Conservation (phyloP, 2,113 vertebrate species). For the Erythrocebus patas region DNA sequence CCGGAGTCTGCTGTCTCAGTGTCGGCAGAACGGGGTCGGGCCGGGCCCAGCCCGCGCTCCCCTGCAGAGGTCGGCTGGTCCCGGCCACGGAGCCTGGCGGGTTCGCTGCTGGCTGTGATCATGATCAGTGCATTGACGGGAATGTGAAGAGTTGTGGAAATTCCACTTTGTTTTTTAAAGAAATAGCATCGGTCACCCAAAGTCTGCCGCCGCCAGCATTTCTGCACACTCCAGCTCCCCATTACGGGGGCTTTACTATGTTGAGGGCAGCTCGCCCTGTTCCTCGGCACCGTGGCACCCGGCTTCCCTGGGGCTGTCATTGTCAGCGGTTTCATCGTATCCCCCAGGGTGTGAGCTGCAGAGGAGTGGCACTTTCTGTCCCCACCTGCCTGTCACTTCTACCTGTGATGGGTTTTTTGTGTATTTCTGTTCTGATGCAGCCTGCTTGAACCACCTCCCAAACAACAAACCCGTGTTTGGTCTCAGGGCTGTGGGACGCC, state of each 20-base stretch:
- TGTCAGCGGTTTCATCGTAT: not conserved
- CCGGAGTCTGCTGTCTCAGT: not conserved
- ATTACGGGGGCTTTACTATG: not conserved
- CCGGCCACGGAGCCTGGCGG: fast-evolving
- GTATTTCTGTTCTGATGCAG: not conserved
- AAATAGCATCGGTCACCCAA: not conserved
- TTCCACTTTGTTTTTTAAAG: not conserved
- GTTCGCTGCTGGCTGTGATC: not conserved
- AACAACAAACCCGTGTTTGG: not conserved
- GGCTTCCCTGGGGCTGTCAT: not conserved
- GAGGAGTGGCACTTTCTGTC: not conserved
- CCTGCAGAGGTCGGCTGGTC: not conserved
- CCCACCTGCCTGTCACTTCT: not conserved
- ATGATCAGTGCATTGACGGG: not conserved
- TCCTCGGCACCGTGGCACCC: not conserved
- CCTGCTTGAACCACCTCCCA: not conserved
- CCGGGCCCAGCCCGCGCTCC: not conserved
- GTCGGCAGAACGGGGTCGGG: not conserved
- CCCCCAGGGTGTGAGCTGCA: not conserved
- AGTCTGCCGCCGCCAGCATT: fast-evolving
- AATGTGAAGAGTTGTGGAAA: not conserved
- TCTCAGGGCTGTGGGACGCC: not conserved
- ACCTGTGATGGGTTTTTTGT: not conserved
- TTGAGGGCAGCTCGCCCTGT: not conserved
- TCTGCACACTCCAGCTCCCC: not conserved